phyloP scores from a whole-genome alignment of 1,140 invertebrate species.

The Drosophila ercepeae region DNA sequence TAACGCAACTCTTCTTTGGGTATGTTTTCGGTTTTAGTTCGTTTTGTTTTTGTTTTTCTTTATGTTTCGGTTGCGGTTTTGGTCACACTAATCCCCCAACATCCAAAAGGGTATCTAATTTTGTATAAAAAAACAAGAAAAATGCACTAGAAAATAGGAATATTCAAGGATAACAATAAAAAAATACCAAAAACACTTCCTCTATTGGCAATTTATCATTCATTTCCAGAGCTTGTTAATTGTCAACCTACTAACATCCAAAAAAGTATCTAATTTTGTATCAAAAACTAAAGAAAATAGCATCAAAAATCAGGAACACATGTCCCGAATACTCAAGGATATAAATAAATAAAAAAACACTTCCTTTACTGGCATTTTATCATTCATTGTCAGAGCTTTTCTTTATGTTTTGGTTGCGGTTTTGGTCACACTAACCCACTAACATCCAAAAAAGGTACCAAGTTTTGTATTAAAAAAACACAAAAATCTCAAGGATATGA shows the following conservation, averaged over 20 bases:
- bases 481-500: constrained; percentile 18
- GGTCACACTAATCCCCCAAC: constrained; percentile 16
- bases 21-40: constrained; percentile 61
- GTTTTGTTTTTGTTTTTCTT: constrained; percentile 11
- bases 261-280: neutral
- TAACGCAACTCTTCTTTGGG: constrained; percentile 80
- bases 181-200: too few relatives aligned
- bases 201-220: too few relatives aligned
- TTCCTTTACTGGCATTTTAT: too few relatives aligned
- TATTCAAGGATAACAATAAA: too few relatives aligned
- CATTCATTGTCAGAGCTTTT: constrained; percentile 9
- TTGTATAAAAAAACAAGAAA: neutral
- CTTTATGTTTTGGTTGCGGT: constrained; percentile 5
- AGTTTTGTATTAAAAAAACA: neutral
- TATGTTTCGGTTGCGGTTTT: constrained; percentile 5
- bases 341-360: too few relatives aligned
- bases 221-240: constrained; percentile 7
- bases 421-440: constrained; percentile 22
- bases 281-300: neutral
- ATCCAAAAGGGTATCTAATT: neutral
- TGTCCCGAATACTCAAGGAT: too few relatives aligned
- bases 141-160: too few relatives aligned
- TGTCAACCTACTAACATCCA: neutral
- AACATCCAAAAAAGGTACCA: too few relatives aligned
- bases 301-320: too few relatives aligned